Percentiles rank a stretch among this genome's conserved stretches.
Conservation (phyloP, 2,797 vertebrate species). For the Geotrypetes seraphini region DNA sequence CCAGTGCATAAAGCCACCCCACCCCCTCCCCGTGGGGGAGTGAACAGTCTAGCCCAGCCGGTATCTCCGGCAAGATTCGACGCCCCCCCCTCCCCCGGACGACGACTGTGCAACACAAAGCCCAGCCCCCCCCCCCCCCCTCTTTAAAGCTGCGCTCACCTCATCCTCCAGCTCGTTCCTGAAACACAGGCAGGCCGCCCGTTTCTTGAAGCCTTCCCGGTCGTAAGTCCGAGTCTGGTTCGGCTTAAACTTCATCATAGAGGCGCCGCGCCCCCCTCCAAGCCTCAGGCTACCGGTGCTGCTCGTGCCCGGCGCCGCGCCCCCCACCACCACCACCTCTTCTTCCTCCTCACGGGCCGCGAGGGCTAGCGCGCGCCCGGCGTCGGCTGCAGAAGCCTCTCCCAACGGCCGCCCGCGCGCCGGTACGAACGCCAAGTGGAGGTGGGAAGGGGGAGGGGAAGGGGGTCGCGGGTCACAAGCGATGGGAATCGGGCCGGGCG, state of each 20-base stretch:
- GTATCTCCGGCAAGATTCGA: too few species aligned
- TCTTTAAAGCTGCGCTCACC: too few species aligned
- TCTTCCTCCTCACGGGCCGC: background rate
- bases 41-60: too few species aligned
- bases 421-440: background rate
- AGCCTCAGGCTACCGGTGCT: conserved; percentile 3
- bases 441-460: background rate
- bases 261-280: conserved; percentile 7
- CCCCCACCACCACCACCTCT: background rate
- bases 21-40: too few species aligned
- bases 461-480: background rate
- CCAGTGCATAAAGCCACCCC: too few species aligned
- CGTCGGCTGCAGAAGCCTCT: background rate
- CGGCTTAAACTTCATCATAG: conserved; percentile 94
- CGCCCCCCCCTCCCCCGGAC: too few species aligned
- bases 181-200: conserved; percentile 87
- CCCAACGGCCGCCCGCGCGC: conserved; percentile 25
- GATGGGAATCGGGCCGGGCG: background rate
- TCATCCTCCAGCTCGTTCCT: conserved; percentile 81
- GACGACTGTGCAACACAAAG: too few species aligned
- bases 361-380: background rate
- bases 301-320: conserved; percentile 9
- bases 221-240: conserved; percentile 95
- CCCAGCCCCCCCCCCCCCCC: too few species aligned
- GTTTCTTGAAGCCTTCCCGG: conserved; percentile 85